These are phyloP conservation scores for Alviniconcha strummeri DNA, from an alignment of 2,888 invertebrate species.

Conservation along the genomic window DNA sequence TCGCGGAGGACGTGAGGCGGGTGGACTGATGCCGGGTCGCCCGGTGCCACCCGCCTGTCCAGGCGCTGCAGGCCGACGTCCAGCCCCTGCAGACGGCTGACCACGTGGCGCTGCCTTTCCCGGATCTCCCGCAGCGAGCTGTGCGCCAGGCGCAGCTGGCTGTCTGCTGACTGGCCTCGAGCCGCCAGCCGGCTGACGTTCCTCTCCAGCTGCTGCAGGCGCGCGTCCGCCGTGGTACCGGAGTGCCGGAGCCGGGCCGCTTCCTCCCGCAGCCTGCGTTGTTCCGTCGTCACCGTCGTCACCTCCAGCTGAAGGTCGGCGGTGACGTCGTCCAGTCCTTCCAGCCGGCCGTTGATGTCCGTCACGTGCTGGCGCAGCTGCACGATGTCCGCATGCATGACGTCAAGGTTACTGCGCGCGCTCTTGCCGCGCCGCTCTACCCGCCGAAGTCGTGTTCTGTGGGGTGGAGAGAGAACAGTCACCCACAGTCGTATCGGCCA, in stretches of 20 bases:
- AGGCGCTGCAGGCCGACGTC: neutral
- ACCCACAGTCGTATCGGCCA: neutral
- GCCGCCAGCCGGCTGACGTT: neutral
- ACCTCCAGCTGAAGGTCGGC: conserved; percentile 45
- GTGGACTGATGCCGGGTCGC: too few relatives aligned
- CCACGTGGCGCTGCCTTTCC: neutral
- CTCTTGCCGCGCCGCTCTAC: conserved; percentile 24
- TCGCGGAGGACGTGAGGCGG: too few relatives aligned
- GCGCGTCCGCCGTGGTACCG: neutral
- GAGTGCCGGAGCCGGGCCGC: conserved; percentile 23
- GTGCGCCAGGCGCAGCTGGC: neutral
- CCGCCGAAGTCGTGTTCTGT: conserved; percentile 33
- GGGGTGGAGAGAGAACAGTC: neutral
- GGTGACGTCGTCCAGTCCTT: conserved; percentile 45
- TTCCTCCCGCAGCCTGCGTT: conserved; percentile 45
- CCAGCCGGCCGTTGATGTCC: conserved; percentile 50
- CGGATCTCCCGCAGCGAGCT: neutral
- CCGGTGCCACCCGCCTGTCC: too few relatives aligned
- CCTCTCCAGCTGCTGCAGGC: neutral
- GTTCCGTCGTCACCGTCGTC: conserved; percentile 38
- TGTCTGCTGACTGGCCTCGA: neutral
- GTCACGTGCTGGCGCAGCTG: conserved; percentile 58
- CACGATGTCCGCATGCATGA: conserved; percentile 54
- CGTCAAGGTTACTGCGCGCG: conserved; percentile 10
- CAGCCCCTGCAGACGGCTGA: neutral